Evolutionary conservation across 2,888 invertebrate genomes (phyloP).

Genomic region (Tupiocoris notatus): DNA sequence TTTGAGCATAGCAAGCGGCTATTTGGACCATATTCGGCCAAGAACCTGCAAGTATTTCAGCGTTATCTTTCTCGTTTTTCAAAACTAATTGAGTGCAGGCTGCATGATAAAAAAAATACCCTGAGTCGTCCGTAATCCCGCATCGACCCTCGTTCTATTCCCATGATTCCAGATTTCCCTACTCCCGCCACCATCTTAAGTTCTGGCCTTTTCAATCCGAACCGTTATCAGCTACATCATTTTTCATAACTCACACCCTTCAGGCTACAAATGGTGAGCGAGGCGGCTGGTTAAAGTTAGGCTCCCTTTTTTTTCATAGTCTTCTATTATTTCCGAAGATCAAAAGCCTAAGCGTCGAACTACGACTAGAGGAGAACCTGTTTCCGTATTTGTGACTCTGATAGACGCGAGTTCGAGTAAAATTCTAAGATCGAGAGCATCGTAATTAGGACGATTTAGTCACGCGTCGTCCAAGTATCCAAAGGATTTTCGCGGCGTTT

Average conservation of each 20-base stretch:
- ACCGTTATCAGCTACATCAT: constrained; percentile 25
- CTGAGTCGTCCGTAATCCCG: background rate
- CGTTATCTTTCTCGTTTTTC: background rate
- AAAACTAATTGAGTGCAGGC: background rate
- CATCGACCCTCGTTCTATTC: background rate
- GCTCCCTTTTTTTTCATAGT: background rate
- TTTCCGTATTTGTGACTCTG: background rate
- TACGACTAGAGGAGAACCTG: background rate
- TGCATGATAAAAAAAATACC: background rate
- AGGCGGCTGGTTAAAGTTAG: constrained; percentile 13
- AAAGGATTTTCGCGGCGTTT: too few relatives aligned
- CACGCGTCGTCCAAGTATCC: too few relatives aligned
- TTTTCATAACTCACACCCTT: constrained; percentile 26
- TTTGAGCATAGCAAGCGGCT: too few relatives aligned
- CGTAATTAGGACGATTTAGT: too few relatives aligned
- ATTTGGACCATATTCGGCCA: too few relatives aligned
- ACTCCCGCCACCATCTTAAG: constrained; percentile 1
- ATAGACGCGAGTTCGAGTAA: too few relatives aligned
- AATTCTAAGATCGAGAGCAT: too few relatives aligned
- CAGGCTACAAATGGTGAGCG: constrained; percentile 7
- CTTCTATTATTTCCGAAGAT: background rate
- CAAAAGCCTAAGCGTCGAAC: background rate
- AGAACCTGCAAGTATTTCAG: too few relatives aligned
- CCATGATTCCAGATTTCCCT: background rate
- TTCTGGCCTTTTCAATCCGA: constrained; percentile 11